phyloP scores from a whole-genome alignment of 2,888 invertebrate genomes.

The Acanthosepion esculentum region DNA sequence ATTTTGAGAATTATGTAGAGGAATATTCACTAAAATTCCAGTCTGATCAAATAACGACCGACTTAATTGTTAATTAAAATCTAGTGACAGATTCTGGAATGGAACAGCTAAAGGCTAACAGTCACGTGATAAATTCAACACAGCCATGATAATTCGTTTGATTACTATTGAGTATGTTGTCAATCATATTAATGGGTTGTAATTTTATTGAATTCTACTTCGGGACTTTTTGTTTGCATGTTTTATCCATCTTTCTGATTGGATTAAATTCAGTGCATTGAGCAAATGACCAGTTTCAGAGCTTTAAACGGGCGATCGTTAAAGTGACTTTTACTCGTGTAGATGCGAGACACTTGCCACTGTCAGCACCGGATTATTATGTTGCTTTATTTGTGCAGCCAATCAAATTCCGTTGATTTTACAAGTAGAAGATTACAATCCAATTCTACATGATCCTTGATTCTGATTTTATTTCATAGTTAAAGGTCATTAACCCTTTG shows the following conservation, averaged over 20 bases:
- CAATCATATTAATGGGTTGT: conserved; percentile 33
- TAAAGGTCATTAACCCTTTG: no score
- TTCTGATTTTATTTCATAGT: no score
- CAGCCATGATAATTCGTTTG: neutral
- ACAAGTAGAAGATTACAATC: no score
- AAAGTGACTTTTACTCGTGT: neutral
- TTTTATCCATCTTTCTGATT: neutral
- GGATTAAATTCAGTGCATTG: neutral
- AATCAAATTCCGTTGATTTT: no score
- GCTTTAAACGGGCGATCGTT: neutral
- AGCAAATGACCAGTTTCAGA: conserved; percentile 16
- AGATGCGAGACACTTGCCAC: no score
- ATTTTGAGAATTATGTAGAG: neutral
- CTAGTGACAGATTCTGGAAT: neutral
- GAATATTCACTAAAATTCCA: neutral
- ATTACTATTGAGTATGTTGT: conserved; percentile 10
- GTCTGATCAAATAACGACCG: neutral
- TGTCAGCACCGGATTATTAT: no score
- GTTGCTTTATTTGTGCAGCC: no score
- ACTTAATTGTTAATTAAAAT: neutral
- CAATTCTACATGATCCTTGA: no score
- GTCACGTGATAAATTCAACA: neutral
- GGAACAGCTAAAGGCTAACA: neutral
- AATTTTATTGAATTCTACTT: neutral
- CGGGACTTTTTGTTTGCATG: neutral